Base-by-base conservation (phyloP, 2,888 invertebrate genomes). In the Elgonia sp. region DNA sequence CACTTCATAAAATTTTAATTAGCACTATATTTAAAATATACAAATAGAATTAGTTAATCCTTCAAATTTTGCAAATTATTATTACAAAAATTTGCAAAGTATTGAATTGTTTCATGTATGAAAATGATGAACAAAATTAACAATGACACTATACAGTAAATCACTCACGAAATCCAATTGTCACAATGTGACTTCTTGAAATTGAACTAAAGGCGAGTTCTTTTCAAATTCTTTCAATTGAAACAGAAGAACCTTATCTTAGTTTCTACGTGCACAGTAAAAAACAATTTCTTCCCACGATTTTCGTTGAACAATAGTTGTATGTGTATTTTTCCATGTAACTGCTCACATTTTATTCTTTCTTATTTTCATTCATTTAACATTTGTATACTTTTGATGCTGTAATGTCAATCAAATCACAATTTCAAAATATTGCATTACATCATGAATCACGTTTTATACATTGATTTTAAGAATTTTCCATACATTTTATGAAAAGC, bases 161-260 rank as follows among this genome's bases (percentile, higher is more conserved):
- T 50, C 70, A 39, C 70, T 70, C 62, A 70, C 46, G 50, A 80
- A 69, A 70, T 80, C 39, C 80, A 80, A 80, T 70, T 62, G 60
- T 70, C 39, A 60, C 60, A 18, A 70, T 70, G 80, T 62, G 70
- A 60, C 80, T 80, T 37, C 60, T 46, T 46, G 80, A 50, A 80
- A 80, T 80, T 80, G 80, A 80, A 80, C 70, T 69, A 20, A 80
- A 70, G 67, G 69, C 39, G 20, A 70, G 62, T 46, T 70, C 80
- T 62, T 80, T 80, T 80, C 62, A 62, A 70, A 70, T 70, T 29
- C 53, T 20, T 42, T 65, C 60, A 70, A 57, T 60, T 70, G 80
- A 80, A 70, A 80, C 80, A 62, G 70, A 70, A 50, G 57, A 70
- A 70, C 62, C 80, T 80, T 80, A 80, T 80, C 70, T 80, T 29